These are phyloP conservation scores for Macroramphosus scolopax DNA, from an alignment of 2,797 vertebrate species.

Conservation along the genomic window DNA sequence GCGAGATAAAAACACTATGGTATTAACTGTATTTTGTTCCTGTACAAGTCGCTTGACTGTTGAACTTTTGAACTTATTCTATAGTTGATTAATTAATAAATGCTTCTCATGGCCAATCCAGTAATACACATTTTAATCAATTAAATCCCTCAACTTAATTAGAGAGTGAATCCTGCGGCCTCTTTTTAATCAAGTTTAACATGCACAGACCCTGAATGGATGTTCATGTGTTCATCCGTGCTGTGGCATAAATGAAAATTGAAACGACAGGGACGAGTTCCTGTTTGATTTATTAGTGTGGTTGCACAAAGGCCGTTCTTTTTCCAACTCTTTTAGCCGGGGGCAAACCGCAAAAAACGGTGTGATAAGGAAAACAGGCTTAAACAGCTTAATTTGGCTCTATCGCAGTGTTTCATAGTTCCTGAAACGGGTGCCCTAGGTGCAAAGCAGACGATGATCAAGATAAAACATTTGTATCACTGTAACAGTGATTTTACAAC, in stretches of 20 bases:
- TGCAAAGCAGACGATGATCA: background rate
- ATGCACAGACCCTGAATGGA: background rate
- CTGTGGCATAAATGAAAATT: background rate
- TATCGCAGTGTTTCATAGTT: background rate
- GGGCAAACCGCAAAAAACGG: background rate
- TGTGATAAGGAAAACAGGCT: background rate
- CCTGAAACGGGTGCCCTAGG: background rate
- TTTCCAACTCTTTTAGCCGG: too few species aligned
- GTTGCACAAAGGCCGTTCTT: background rate
- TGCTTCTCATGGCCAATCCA: background rate
- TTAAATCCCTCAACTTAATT: constrained; percentile 2
- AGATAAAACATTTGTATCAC: background rate
- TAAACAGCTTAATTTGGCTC: background rate
- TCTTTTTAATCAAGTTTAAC: background rate
- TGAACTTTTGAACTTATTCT: background rate
- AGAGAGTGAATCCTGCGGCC: background rate
- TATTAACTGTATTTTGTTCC: background rate
- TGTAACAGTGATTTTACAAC: too few species aligned
- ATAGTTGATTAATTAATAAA: background rate
- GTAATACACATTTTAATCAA: background rate
- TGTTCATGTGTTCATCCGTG: background rate
- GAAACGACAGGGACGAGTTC: background rate
- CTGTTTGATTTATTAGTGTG: background rate
- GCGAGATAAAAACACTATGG: too few species aligned
- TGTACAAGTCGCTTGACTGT: background rate